phyloP scores from a whole-genome alignment of 2,113 vertebrate species.

The Brachyhypopomus occidentalis region DNA sequence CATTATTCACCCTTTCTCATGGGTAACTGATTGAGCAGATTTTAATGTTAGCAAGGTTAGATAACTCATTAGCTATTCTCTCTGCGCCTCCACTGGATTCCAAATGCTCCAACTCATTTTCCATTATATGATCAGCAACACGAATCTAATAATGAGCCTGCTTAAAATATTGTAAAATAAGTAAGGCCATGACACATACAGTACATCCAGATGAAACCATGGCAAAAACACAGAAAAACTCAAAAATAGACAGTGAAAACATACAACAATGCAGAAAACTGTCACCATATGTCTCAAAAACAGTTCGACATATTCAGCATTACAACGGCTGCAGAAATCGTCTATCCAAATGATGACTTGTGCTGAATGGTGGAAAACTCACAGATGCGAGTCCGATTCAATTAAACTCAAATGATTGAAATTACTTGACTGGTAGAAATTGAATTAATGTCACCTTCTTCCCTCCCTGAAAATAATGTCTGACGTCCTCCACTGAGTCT shows the following conservation, averaged over 20 bases:
- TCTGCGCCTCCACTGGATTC: conserved; percentile 36
- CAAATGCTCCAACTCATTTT: conserved; percentile 59
- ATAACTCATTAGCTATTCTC: conserved; percentile 62
- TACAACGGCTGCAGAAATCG: not conserved
- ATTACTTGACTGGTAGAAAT: conserved; percentile 14
- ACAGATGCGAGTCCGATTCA: not conserved
- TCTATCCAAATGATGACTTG: not conserved
- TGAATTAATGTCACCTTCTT: conserved; percentile 25
- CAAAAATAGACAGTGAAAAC: not conserved
- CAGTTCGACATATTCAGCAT: not conserved
- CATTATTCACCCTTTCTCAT: conserved; percentile 59
- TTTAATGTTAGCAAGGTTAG: conserved; percentile 65
- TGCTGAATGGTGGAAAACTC: not conserved
- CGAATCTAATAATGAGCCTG: conserved; percentile 36
- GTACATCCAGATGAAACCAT: not conserved
- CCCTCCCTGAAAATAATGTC: not conserved
- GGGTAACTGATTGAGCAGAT: conserved; percentile 57
- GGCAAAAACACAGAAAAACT: not conserved
- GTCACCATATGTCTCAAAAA: not conserved
- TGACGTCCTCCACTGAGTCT: not conserved
- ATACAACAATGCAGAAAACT: not conserved
- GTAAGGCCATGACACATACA: not conserved
- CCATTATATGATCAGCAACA: conserved; percentile 59
- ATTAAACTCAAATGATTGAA: conserved; percentile 14
- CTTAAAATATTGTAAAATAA: conserved; percentile 37